Base-by-base conservation (phyloP, 2,113 vertebrate genomes). In the Zootoca vivipara region DNA sequence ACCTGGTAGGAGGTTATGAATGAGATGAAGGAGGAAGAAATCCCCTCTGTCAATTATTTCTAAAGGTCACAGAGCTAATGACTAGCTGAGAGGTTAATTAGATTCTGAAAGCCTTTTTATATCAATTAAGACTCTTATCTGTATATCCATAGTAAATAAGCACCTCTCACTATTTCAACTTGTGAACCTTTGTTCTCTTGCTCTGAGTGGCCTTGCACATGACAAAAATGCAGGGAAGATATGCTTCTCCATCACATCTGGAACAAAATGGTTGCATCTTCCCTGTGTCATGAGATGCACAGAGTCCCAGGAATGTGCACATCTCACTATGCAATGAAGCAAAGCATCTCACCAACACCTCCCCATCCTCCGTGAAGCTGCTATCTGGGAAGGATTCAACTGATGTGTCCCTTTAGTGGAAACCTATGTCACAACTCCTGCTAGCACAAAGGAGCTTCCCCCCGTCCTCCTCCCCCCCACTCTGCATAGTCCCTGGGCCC, bases 41-140 rank as follows among this genome's bases (percentile, higher is more conserved):
- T 93, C 92, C 92, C 96, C 96, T 95, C 96, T 98, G 97, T 98
- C 99, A 98, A 98, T 98, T 98, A 99, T 99, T 98, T 99, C 96
- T 97, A 99, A 98, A 99, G 98, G 98, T 98, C 98, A 98, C 96
- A 96, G 97, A 98, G 98, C 98, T 99, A 99, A 99, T 98, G 97
- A 99, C 97, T 98, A 98, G 95, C 98, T 98, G 96, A 96, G 97
- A 97, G 96, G 97, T 98, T 99, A 99, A 99, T 99, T 98, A 98
- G 97, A 98, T 98, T 99, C 97, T 97, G 95, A 97, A 98, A 98
- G 96, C 96, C 97, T 97, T 96, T 98, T 98, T 96, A 93, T 97
- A 96, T 95, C 95, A 97, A 96, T 97, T 97, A 97, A 95, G 92
- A 94, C 85, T 95, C 93, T 96, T 95, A 95, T 89, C 92, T 95